These are phyloP conservation scores for Palloptera scutellata DNA, from an alignment of 2,888 invertebrate species.

Conservation along the genomic window DNA sequence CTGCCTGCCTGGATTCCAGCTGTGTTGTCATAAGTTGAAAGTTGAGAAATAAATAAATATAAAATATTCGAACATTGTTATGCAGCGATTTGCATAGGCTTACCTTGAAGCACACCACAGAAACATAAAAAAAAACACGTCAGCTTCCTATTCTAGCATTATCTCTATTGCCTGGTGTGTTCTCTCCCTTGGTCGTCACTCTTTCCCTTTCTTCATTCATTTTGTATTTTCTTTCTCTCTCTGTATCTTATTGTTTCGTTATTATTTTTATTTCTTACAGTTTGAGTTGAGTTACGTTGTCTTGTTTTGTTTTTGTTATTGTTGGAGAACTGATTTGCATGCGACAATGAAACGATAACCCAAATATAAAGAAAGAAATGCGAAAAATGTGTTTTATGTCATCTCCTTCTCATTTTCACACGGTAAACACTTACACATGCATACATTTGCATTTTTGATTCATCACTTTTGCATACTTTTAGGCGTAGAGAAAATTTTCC, in stretches of 20 bases:
- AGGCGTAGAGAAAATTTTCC: slow-evolving; percentile 15
- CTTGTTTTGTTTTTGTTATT: not conserved
- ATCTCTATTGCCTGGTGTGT: too few species aligned
- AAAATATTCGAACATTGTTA: too few species aligned
- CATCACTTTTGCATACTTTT: slow-evolving; percentile 19
- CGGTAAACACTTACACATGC: not conserved
- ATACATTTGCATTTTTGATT: not conserved
- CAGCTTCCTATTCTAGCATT: not conserved
- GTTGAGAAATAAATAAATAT: too few species aligned
- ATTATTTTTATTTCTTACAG: not conserved
- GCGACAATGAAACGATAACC: slow-evolving; percentile 1
- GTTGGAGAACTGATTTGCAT: slow-evolving; percentile 13
- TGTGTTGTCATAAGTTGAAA: too few species aligned
- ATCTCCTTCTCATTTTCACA: not conserved
- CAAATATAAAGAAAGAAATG: not conserved
- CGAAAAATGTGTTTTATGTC: slow-evolving; percentile 2
- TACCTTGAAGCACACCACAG: slow-evolving; percentile 3
- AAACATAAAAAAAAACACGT: not conserved
- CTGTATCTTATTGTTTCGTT: too few species aligned
- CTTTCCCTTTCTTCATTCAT: too few species aligned
- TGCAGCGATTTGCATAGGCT: slow-evolving; percentile 17
- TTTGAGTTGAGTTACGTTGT: not conserved
- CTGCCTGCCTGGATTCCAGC: too few species aligned
- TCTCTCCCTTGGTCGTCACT: too few species aligned
- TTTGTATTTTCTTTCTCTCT: too few species aligned